phyloP scores from a whole-genome alignment of 2,797 vertebrate genomes.

The Toxotes lorentzi region DNA sequence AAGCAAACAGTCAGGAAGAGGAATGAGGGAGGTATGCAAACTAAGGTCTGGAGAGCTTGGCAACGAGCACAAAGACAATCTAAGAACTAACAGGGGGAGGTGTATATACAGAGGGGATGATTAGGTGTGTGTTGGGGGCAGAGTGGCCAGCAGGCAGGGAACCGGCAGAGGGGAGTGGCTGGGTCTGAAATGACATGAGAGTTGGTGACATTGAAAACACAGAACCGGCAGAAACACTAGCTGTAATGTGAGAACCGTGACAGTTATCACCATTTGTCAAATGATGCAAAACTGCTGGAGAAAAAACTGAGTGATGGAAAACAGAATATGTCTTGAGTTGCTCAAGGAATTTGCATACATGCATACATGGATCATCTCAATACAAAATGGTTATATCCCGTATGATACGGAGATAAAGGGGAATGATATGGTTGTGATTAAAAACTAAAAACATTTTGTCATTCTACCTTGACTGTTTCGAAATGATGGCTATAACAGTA shows the following conservation, averaged over 20 bases:
- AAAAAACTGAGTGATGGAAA: slow-evolving; percentile 29
- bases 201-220: neutral
- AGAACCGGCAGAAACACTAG: neutral
- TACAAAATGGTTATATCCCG: slow-evolving; percentile 4
- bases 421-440: neutral
- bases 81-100: neutral
- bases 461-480: neutral
- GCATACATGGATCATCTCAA: slow-evolving; percentile 16
- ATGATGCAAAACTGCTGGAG: slow-evolving; percentile 52
- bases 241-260: neutral
- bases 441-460: slow-evolving; percentile 8
- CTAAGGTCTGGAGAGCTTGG: neutral
- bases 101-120: neutral
- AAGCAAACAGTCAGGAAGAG: neutral
- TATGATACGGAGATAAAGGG: neutral
- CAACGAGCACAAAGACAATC: neutral
- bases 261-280: slow-evolving; percentile 49
- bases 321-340: slow-evolving; percentile 37
- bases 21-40: neutral
- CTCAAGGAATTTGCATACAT: slow-evolving; percentile 32
- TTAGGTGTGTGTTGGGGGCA: neutral
- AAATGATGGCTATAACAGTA: slow-evolving; percentile 13
- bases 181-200: no score
- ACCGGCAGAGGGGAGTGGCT: neutral
- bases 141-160: neutral